Evolutionary conservation across 2,888 invertebrate species (phyloP), one percentile per base, ranked within the genome.

Genomic region (Chaetogeoica ovagalla): DNA sequence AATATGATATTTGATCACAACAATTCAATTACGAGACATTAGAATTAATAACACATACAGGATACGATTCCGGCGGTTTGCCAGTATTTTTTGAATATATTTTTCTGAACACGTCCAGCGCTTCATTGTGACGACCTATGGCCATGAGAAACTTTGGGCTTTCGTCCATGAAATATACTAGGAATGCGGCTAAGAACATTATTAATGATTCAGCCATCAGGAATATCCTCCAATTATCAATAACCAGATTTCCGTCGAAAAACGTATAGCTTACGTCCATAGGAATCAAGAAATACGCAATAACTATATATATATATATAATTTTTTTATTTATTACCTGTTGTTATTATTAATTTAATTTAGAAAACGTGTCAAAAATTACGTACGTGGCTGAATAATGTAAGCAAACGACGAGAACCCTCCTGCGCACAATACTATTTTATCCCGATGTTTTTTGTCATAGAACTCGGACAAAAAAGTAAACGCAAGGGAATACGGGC

Each of bases 111-210:
- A 92, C 88, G 6, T 86, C 84, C 83, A 93, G 84, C 0, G 93
- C 93, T 84, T 92, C 90, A 15, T 90, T 88, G 82, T 90, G 90
- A 66, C 89, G 87, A 0, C 92, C 91, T 68, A 90, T 88, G 1
- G 91, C 89, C 89, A 93, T 91, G 6, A 93, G 87, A 86, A 92
- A 94, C 86, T 93, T 93, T 8, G 94, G 94, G 85, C 93, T 94
- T 86, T 94, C 94, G 0, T 93, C 86, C 66, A 84, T 93, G 81
- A 92, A 87, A 82, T 89, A 88, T 82, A 90, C 86, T 74, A 91
- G 87, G 0, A 89, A 87, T 55, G 91, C 82, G 0, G 91, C 91
- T 11, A 92, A 90, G 0, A 94, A 85, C 37, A 92, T 91, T 13
- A 94, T 91, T 82, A 93, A 82, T 0, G 90, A 89, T 0, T 90